Conservation (phyloP, 2,113 vertebrate species). For the Oplegnathus fasciatus region DNA sequence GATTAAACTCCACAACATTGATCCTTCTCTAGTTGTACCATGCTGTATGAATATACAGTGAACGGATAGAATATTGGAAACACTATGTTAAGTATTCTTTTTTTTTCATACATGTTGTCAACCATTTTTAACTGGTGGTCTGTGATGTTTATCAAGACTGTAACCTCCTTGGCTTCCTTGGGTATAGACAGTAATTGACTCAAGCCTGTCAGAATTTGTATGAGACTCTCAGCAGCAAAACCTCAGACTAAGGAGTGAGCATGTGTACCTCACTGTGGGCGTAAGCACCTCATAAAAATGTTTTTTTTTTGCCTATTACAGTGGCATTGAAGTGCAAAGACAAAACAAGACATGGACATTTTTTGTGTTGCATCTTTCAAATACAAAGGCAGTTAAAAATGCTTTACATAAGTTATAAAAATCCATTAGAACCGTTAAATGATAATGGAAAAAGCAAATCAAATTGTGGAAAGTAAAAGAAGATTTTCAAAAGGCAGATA, state of each 20-base stretch:
- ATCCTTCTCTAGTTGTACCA: neutral
- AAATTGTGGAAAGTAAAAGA: neutral
- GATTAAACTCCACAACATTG: neutral
- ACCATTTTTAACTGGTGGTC: neutral
- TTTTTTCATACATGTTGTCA: neutral
- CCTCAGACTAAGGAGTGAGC: neutral
- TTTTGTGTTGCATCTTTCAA: neutral
- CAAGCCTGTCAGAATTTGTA: neutral
- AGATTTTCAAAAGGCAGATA: neutral
- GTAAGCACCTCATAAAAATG: neutral
- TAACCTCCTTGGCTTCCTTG: no score
- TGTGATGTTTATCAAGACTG: neutral
- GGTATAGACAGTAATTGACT: neutral
- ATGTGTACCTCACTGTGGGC: neutral
- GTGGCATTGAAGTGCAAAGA: neutral
- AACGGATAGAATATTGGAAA: neutral
- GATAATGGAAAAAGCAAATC: neutral
- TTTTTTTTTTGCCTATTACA: neutral
- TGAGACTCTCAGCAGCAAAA: neutral
- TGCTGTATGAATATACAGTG: neutral
- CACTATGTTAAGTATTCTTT: no score
- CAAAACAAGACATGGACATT: neutral
- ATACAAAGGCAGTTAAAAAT: neutral
- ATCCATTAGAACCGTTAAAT: neutral
- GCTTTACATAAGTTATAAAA: neutral